These are phyloP conservation scores for Naso thynnoides DNA, from an alignment of 2,797 vertebrate genomes.

Conservation along the genomic window DNA sequence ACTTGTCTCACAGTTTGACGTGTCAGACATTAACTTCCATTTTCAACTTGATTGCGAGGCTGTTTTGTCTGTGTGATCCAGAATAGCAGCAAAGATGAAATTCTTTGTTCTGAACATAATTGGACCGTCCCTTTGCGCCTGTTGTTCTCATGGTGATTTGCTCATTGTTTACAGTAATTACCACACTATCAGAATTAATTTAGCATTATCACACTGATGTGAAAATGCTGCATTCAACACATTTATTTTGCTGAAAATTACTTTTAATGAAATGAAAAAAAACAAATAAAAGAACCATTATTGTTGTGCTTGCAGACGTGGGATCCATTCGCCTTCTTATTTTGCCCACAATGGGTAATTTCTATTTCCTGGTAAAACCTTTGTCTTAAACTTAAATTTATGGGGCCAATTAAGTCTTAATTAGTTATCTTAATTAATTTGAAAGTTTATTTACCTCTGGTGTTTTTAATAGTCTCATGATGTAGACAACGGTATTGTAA, in stretches of 20 bases:
- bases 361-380: slow-evolving; percentile 42
- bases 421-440: slow-evolving; percentile 52
- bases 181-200: slow-evolving; percentile 46
- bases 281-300: slow-evolving; percentile 46
- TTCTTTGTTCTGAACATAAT: slow-evolving; percentile 54
- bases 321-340: not conserved
- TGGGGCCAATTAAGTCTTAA: slow-evolving; percentile 4
- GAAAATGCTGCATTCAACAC: slow-evolving; percentile 30
- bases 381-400: slow-evolving; percentile 33
- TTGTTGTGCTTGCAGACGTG: slow-evolving; percentile 23
- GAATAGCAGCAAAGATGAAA: slow-evolving; percentile 11
- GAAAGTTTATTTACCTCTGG: slow-evolving; percentile 7
- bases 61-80: slow-evolving; percentile 27
- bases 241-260: slow-evolving; percentile 35
- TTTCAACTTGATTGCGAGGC: slow-evolving; percentile 8
- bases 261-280: slow-evolving; percentile 41
- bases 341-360: slow-evolving; percentile 41
- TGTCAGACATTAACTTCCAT: slow-evolving; percentile 26
- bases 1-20: slow-evolving; percentile 41
- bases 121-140: slow-evolving; percentile 40
- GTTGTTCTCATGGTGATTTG: slow-evolving; percentile 41
- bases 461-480: slow-evolving; percentile 29
- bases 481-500: slow-evolving; percentile 26
- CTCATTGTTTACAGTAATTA: slow-evolving; percentile 70
- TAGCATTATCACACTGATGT: slow-evolving; percentile 42